Base-by-base conservation (phyloP, 2,113 vertebrate species). In the Strix aluco region DNA sequence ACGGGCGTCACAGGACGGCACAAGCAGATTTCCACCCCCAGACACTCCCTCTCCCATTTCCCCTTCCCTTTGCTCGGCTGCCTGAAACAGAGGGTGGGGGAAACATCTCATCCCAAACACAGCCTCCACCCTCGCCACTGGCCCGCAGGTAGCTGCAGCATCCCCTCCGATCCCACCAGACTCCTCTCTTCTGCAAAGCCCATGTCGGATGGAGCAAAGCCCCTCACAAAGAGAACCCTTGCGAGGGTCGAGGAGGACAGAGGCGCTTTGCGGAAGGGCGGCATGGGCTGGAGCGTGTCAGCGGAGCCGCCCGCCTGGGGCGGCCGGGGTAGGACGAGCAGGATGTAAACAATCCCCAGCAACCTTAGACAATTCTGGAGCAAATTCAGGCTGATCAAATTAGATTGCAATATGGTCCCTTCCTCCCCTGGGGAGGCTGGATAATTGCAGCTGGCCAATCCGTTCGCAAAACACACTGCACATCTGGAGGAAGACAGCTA, bases 341-440 rank as follows among this genome's bases (percentile, higher is more conserved):
- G 62, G 54, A 38, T 67, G 44, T 69, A 81, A 92, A 62, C 46
- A 91, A 58, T 69, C 32, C 26, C 51, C 77, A 71, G 36, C 69
- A 79, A 77, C 74, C 61, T 71, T 34, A 38, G 63, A 82, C 59
- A 86, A 62, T 79, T 84, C 82, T 89, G 80, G 92, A 96, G 42
- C 22, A 69, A 93, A 95, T 89, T 89, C 93, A 86, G 62, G 54
- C 71, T 73, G 89, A 94, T 93, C 63, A 93, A 96, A 96, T 96
- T 91, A 95, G 80, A 58, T 83, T 94, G 91, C 71, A 93, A 42
- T 92, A 92, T 75, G 88, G 72, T 93, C 80, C 52, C 42, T 91
- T 95, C 59, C 62, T 96, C 49, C 79, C 78, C 7, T 30, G 59
- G 23, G 80, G 80, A 74, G 59, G 32, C 67, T 73, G 74, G 83